Evolutionary conservation across 92 coral and sea anemone genomes (phyloP), one percentile per base, ranked within the genome.

Genomic region (Galaxea fascicularis): DNA sequence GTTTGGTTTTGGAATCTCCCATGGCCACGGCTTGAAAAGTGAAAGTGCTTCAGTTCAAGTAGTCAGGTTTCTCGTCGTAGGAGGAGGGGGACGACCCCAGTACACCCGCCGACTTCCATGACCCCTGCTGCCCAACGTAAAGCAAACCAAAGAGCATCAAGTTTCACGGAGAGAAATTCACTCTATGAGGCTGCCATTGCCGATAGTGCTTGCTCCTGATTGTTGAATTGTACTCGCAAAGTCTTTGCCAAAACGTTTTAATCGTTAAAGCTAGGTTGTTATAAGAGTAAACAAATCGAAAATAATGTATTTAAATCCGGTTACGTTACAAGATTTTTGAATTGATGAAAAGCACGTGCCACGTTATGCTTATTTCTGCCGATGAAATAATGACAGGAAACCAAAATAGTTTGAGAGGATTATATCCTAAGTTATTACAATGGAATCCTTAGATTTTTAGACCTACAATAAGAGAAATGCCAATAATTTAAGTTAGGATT

Each of bases 111-210:
- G 65, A 20, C 65, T 17, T 8, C 65, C 65, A 18, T n/a, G 65
- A 59, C 65, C 65, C 25, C 65, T 22, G 65, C 65, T 59, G 29
- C 65, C 65, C n/a, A 18, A 15, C 65, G n/a, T 20, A 59, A 25
- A 59, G 65, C 65, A 59, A 59, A 59, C 65, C 65, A 59, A 59
- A 22, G 65, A 59, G 65, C 65, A 59, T 25, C n/a, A 59, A 35
- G 41, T 59, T 26, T 8, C 65, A 59, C 9, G 65, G 65, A 59
- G 65, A 59, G 24, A 59, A 59, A 26, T 59, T 59, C 65, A 4
- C 5, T 22, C 65, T 22, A 26, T 59, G 65, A 59, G 10, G 65
- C 65, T 59, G 26, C 65, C 65, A 59, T 22, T 10, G n/a, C 65
- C 65, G 10, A 59, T 20, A 15, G 8, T 17, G n/a, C 4, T 26